Conservation (phyloP, 2,797 vertebrate species). For the Oreochromis mossambicus region DNA sequence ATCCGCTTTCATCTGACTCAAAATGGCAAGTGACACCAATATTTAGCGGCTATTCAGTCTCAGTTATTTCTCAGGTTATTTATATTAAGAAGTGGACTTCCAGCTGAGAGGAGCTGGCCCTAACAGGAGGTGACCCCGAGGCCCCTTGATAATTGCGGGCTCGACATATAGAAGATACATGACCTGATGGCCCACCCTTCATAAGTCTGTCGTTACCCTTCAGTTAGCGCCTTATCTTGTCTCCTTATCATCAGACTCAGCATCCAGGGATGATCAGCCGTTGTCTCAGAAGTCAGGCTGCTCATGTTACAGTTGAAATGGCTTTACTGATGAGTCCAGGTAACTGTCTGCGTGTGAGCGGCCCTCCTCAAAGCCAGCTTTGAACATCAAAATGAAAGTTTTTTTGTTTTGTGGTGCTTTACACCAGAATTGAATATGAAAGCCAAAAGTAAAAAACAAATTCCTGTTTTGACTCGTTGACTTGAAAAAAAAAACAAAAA, state of each 20-base stretch:
- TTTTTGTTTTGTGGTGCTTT: not conserved
- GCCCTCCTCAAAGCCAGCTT: constrained; percentile 28
- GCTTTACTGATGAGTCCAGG: constrained; percentile 18
- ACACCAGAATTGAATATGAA: not conserved
- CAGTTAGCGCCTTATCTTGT: constrained; percentile 55
- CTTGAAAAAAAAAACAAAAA: not conserved
- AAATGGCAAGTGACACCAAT: constrained; percentile 24
- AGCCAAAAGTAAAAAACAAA: not conserved
- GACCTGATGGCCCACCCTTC: constrained; percentile 47
- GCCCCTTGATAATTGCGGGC: constrained; percentile 21
- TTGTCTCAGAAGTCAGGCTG: constrained; percentile 22
- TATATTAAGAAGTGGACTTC: constrained; percentile 10
- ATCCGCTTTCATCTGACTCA: constrained; percentile 35
- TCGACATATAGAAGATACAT: constrained; percentile 25
- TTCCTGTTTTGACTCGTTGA: constrained; percentile 1
- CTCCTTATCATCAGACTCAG: constrained; percentile 56
- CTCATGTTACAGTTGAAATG: constrained; percentile 59
- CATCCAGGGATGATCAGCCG: constrained; percentile 44
- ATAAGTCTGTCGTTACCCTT: constrained; percentile 53
- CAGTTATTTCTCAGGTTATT: constrained; percentile 28
- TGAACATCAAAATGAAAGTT: not conserved
- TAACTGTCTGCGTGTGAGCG: constrained; percentile 21
- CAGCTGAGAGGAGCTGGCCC: constrained; percentile 1
- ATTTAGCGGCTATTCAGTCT: constrained; percentile 26
- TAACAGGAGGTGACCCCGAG: constrained; percentile 33